A percentile compares a stretch with the other conserved stretches of the same genome.
phyloP scores from a whole-genome alignment of 2,797 vertebrate species.

The Liasis olivaceus region DNA sequence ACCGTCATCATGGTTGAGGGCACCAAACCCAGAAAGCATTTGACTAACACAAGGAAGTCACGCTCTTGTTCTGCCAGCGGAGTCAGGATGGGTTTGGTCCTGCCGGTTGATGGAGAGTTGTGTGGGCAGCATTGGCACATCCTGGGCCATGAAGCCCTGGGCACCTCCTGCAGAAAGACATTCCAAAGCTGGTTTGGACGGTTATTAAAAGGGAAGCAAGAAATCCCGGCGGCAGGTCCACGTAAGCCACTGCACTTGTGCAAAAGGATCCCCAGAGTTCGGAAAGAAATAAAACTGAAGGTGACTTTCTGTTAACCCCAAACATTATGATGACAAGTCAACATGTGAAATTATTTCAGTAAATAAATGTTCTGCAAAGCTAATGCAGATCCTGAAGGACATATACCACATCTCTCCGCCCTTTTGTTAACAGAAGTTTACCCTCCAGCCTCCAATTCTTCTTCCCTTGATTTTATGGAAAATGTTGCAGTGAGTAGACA shows the following conservation, averaged over 20 bases:
- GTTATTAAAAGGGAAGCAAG: background rate
- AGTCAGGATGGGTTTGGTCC: background rate
- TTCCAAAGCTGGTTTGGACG: background rate
- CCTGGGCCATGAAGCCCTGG: background rate
- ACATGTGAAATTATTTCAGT: background rate
- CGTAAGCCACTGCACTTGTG: too few relatives aligned
- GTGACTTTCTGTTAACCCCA: background rate
- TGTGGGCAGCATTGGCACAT: background rate
- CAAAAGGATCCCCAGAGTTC: background rate
- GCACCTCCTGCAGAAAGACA: background rate
- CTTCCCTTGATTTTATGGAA: conserved; percentile 47
- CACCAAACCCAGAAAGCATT: background rate
- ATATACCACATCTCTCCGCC: background rate
- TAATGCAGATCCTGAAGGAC: background rate
- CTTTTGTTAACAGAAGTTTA: conserved; percentile 11
- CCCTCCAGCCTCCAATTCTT: conserved; percentile 25
- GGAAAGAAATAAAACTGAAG: background rate
- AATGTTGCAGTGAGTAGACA: conserved; percentile 44
- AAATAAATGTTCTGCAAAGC: background rate
- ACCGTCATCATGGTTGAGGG: too few relatives aligned
- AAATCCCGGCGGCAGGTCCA: background rate
- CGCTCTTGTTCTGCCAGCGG: background rate
- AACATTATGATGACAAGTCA: background rate
- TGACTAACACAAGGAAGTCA: background rate
- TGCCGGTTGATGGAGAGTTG: background rate